Conservation (phyloP, 2,113 vertebrate species). For the Gavialis gangeticus region DNA sequence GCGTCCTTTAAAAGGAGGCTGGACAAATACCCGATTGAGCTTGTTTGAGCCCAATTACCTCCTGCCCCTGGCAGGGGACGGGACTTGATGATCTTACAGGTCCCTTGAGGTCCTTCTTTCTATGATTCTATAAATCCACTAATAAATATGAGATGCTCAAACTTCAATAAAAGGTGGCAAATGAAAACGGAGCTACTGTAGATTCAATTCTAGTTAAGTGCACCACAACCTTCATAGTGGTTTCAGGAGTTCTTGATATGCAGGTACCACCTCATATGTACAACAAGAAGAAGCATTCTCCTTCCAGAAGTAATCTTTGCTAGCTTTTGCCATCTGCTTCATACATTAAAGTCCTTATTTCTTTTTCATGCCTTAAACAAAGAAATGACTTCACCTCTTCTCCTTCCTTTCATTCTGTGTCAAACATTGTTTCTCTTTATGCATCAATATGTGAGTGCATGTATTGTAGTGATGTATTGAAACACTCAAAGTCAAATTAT, state of each 20-base stretch:
- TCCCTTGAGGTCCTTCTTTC: too few species aligned
- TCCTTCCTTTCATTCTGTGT: background rate
- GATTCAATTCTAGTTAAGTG: background rate
- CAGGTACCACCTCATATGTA: background rate
- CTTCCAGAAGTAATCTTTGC: background rate
- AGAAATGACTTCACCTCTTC: background rate
- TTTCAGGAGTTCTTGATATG: background rate
- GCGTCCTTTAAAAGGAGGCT: background rate
- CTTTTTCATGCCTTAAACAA: background rate
- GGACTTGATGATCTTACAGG: too few species aligned
- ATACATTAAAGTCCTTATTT: background rate
- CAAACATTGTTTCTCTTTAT: background rate
- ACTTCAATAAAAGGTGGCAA: background rate
- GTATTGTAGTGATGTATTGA: background rate
- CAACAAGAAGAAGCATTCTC: background rate
- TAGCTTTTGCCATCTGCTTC: background rate
- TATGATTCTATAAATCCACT: too few species aligned
- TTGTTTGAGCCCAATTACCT: too few species aligned
- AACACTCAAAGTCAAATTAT: background rate
- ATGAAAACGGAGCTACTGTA: background rate
- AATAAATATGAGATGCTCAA: background rate
- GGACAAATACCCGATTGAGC: too few species aligned
- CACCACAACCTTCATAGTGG: background rate
- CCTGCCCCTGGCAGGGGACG: too few species aligned
- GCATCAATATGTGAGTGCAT: background rate